Evolutionary conservation across 2,113 vertebrate species (phyloP).

Genomic region (Platysteira castanea): DNA sequence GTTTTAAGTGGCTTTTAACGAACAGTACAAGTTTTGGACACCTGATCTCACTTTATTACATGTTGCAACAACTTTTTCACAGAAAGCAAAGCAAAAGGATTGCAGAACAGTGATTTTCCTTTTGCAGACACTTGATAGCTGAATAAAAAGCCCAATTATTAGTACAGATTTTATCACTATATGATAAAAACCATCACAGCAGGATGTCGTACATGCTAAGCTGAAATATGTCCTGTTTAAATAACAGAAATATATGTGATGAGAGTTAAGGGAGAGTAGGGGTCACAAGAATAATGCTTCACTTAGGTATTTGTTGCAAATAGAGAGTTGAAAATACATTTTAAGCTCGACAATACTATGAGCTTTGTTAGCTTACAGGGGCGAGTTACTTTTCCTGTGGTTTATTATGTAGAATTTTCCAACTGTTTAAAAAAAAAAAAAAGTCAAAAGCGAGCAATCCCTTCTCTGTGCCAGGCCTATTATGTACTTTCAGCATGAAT

Average conservation of each 20-base stretch:
- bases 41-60: slow-evolving; percentile 10
- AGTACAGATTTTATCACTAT: background rate
- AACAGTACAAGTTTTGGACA: slow-evolving; percentile 22
- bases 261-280: background rate
- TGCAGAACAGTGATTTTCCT: background rate
- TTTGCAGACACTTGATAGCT: background rate
- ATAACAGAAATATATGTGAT: background rate
- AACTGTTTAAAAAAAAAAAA: background rate
- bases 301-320: background rate
- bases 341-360: background rate
- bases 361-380: background rate
- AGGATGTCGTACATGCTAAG: background rate
- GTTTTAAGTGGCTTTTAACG: slow-evolving; percentile 40
- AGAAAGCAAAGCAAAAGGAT: background rate
- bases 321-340: background rate
- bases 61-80: background rate
- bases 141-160: background rate
- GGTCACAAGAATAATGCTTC: background rate
- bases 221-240: background rate
- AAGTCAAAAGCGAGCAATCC: background rate
- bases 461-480: background rate
- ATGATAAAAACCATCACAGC: background rate
- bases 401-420: slow-evolving; percentile 4
- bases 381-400: background rate
- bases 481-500: slow-evolving; percentile 23